Evolutionary conservation across 2,888 invertebrate genomes (phyloP).

Genomic region (Callosobruchus maculatus): DNA sequence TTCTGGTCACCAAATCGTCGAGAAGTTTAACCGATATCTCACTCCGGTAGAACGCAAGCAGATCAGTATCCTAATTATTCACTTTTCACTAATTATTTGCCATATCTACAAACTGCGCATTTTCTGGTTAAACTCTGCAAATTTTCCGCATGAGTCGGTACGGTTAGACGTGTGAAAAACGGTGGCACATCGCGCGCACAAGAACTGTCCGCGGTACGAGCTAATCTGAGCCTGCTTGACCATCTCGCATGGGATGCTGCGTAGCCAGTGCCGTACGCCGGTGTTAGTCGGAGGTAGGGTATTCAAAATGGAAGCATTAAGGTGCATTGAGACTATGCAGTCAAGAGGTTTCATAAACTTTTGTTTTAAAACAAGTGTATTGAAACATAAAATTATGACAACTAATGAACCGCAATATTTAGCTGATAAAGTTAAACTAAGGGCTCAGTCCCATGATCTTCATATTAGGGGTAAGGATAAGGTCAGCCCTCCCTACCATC

Average conservation of each 20-base stretch:
- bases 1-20: too few relatives aligned
- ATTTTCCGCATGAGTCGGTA: neutral
- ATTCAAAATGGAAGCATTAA: neutral
- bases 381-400: too few relatives aligned
- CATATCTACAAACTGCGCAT: neutral
- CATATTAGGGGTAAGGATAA: too few relatives aligned
- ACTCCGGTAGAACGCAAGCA: neutral
- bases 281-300: neutral
- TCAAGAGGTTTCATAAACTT: too few relatives aligned
- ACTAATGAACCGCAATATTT: too few relatives aligned
- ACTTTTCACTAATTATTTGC: neutral
- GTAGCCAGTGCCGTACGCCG: neutral
- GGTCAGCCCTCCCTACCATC: too few relatives aligned
- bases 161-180: neutral
- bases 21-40: neutral
- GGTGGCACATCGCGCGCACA: neutral
- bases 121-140: neutral
- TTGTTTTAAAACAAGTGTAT: too few relatives aligned
- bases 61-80: neutral
- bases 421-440: too few relatives aligned
- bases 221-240: neutral
- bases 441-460: too few relatives aligned
- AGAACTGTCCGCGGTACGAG: neutral
- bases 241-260: neutral
- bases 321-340: too few relatives aligned